Evolutionary conservation across 2,113 vertebrate species (phyloP), one percentile per base, ranked within the genome.

Genomic region (Albula goreensis): DNA sequence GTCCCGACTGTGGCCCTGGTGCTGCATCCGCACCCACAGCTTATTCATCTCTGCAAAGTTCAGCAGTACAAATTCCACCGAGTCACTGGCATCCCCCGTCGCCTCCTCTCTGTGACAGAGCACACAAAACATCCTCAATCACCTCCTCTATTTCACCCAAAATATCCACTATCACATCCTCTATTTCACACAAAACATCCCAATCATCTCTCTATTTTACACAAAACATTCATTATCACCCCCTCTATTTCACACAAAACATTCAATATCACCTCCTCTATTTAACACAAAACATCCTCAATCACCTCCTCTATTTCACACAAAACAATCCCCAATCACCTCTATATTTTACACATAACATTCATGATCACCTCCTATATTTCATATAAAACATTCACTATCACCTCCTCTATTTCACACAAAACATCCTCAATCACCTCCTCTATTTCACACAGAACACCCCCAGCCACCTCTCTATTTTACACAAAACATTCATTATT

Each of bases 21-120:
- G 98, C 83, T 99, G 98, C 98, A 99, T 99, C 51, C 98, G 95
- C 87, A 99, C 98, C 98, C 98, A 99, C 0, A 99, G 94, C 82
- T 99, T 99, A 92, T 99, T 99, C 98, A 99, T 99, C 89, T 99
- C 98, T 0, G 98, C 98, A 90, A 99, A 99, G 94, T 99, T 99
- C 78, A 99, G 95, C 17, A 99, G 95, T 41, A 99, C 97, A 89
- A 99, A 99, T 92, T 99, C 98, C 88, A 99, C 97, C 0, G 98
- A 99, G 91, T 99, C 98, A 5, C 96, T 97, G 87, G 99, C 98
- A 57, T 99, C 98, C 0, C 98, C 98, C 5, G 98, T 99, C 89
- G 97, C 97, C 92, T 98, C 97, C 92, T 99, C 98, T 66, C 97
- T 94, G 87, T 78, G 94, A 74, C 22, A 8, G 89, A 80, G 52